These are phyloP conservation scores for Caenorhabditis auriculariae DNA, from an alignment of 2,888 invertebrate genomes.

Conservation along the genomic window DNA sequence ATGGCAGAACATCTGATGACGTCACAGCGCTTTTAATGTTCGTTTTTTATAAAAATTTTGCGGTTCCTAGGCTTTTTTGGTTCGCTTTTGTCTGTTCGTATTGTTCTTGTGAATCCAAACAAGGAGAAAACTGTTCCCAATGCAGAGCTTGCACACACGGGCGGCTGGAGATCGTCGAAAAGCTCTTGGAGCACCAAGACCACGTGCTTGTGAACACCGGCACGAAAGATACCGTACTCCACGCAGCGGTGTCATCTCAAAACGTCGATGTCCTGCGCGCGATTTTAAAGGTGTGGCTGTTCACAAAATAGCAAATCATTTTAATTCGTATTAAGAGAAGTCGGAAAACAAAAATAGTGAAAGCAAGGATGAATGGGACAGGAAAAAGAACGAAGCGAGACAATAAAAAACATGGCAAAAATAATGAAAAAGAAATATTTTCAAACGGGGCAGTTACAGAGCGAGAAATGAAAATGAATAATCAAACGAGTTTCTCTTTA, in stretches of 20 bases:
- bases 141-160: conserved; percentile 83
- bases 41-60: conserved; percentile 64
- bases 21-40: conserved; percentile 84
- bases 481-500: no score
- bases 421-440: background rate
- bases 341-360: no score
- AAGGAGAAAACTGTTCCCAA: background rate
- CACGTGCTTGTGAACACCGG: conserved; percentile 86
- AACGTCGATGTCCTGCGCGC: conserved; percentile 77
- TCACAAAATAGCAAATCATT: background rate
- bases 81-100: background rate
- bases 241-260: conserved; percentile 85
- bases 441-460: no score
- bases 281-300: conserved; percentile 72
- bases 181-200: conserved; percentile 77
- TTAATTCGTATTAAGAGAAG: no score
- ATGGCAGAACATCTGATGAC: conserved; percentile 83
- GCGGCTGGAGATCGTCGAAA: conserved; percentile 76
- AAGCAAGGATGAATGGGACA: background rate
- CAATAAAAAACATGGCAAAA: background rate
- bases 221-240: conserved; percentile 87
- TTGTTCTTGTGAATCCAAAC: background rate
- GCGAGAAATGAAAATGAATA: no score
- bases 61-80: background rate
- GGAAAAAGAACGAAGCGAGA: background rate